Percentiles rank a stretch among this genome's conserved stretches.
Conservation (phyloP, 2,797 vertebrate genomes). For the Artibeus jamaicensis region DNA sequence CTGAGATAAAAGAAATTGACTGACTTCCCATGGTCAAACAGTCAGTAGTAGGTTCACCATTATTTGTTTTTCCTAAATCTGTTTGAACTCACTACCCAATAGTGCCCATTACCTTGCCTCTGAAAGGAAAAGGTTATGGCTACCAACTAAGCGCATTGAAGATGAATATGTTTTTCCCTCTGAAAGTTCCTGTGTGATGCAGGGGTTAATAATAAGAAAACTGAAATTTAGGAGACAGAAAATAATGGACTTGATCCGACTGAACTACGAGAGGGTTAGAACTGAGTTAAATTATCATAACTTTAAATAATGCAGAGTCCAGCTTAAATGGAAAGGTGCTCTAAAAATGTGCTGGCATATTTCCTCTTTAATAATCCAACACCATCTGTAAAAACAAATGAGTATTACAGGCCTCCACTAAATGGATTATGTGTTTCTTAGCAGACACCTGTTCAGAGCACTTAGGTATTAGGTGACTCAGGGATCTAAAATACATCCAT, state of each 20-base stretch:
- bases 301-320: constrained; percentile 38
- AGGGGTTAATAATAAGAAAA: background rate
- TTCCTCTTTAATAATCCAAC: constrained; percentile 61
- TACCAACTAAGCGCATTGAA: background rate
- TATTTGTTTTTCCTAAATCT: background rate
- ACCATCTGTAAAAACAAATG: constrained; percentile 66
- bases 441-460: constrained; percentile 63
- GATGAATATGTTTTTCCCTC: background rate
- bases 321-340: constrained; percentile 22
- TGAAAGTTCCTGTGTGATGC: background rate
- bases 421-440: constrained; percentile 64
- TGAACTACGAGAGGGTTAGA: background rate
- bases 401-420: constrained; percentile 42
- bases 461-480: constrained; percentile 49
- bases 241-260: constrained; percentile 1
- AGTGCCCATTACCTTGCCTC: background rate
- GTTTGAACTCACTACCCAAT: background rate
- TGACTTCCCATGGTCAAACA: background rate
- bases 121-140: background rate
- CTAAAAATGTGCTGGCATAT: constrained; percentile 51
- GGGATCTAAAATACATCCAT: constrained; percentile 3
- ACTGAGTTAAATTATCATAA: background rate
- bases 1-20: background rate
- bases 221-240: background rate
- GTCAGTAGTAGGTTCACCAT: background rate